These are phyloP conservation scores for Vombatus ursinus DNA, from an alignment of 2,113 vertebrate genomes.

Conservation along the genomic window DNA sequence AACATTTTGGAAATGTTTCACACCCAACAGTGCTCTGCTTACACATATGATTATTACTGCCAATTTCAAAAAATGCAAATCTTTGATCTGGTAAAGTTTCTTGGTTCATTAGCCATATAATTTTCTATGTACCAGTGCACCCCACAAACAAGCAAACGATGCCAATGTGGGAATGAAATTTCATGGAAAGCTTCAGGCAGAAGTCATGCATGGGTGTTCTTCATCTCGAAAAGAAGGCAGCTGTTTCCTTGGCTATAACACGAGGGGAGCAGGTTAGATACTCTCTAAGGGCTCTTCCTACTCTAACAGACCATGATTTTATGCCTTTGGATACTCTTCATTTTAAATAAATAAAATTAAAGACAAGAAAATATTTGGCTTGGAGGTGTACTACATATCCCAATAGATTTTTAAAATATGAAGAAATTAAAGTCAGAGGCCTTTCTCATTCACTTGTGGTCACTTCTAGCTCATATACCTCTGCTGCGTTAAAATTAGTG, in stretches of 20 bases:
- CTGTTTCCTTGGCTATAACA: neutral
- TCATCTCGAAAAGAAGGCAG: neutral
- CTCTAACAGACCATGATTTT: neutral
- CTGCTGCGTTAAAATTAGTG: neutral
- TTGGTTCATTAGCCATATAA: constrained; percentile 39
- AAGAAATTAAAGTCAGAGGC: neutral
- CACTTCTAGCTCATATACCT: neutral
- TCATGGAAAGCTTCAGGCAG: constrained; percentile 53
- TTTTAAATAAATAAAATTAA: neutral
- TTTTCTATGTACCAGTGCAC: constrained; percentile 28
- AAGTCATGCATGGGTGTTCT: constrained; percentile 23
- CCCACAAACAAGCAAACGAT: constrained; percentile 42
- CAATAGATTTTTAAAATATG: neutral
- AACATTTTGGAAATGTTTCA: neutral
- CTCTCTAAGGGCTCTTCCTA: neutral
- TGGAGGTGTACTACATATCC: neutral
- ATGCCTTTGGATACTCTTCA: neutral
- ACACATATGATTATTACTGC: neutral
- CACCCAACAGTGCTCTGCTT: constrained; percentile 21
- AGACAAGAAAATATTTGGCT: neutral
- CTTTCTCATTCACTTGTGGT: neutral
- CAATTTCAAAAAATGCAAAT: constrained; percentile 48
- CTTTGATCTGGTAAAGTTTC: constrained; percentile 28
- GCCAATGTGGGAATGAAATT: constrained; percentile 49
- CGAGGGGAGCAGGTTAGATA: neutral